phyloP scores from a whole-genome alignment of 2,113 vertebrate species.

The Phoenicopterus ruber region DNA sequence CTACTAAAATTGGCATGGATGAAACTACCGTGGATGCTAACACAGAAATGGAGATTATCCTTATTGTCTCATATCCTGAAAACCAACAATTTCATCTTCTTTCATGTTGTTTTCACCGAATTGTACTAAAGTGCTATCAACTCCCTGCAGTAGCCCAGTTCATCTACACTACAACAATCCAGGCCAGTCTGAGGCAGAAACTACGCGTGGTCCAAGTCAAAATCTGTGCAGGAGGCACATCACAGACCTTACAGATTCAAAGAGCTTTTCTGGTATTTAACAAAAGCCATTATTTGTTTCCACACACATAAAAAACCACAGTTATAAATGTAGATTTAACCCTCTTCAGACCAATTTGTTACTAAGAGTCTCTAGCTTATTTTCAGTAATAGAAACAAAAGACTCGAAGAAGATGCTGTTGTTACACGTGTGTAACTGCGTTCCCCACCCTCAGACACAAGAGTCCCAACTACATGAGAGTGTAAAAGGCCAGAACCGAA shows the following conservation, averaged over 20 bases:
- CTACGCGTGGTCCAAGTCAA: not conserved
- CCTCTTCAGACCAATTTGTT: not conserved
- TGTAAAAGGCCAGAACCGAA: not conserved
- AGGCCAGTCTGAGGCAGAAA: not conserved
- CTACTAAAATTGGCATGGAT: not conserved
- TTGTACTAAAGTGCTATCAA: not conserved
- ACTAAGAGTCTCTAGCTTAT: not conserved
- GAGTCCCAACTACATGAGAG: not conserved
- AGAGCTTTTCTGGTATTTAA: not conserved
- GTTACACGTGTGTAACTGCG: not conserved
- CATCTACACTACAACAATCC: not conserved
- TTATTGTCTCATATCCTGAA: not conserved
- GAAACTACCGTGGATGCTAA: not conserved
- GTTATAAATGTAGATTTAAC: not conserved
- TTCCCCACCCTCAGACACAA: not conserved
- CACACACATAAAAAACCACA: rapidly evolving
- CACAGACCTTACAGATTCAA: not conserved
- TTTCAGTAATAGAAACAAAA: not conserved
- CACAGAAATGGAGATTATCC: not conserved
- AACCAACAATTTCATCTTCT: not conserved
- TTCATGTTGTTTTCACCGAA: not conserved
- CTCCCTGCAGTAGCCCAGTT: not conserved
- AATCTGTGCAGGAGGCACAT: not conserved
- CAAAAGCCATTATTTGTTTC: not conserved
- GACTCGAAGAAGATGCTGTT: rapidly evolving